Base-by-base conservation (phyloP, 2,888 invertebrate genomes). In the Digitonthophagus gazella region DNA sequence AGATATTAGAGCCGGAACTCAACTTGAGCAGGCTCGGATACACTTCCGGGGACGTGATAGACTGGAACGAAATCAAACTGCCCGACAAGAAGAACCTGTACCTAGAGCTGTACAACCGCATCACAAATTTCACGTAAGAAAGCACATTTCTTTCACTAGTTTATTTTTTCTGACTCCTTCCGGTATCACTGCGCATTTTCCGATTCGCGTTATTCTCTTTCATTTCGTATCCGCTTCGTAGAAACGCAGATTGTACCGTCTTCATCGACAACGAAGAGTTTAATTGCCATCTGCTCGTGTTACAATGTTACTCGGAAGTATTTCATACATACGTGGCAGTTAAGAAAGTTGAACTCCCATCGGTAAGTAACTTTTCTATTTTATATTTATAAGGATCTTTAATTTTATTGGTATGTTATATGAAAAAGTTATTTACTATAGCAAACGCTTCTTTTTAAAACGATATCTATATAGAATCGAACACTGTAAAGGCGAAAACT, bases 1-100 rank as follows among this genome's bases (percentile, higher is more conserved):
- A 82, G 73, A 81, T 83, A 69, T 75, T 83, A 69, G 80, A 81
- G 71, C 83, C 83, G 11, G 86, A 85, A 68, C 82, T 86, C 75
- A 84, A 86, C 74, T 80, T 88, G 65, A 78, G 78, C 44, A 86
- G 87, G 70, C 82, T 89, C 0, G 90, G 90, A 2, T 89, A 89
- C 74, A 84, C 83, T 3, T 75, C 81, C 8, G 83, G 85, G 1
- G 86, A 87, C 65, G 85, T 86, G 0, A 87, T 91, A 67, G 87
- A 88, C 76, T 91, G 91, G 90, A 83, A 85, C 72, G 84, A 85
- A 71, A 84, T 90, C 11, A 84, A 85, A 66, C 79, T 90, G 56
- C 91, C 90, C 0, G 88, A 88, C 75, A 91, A 91, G 80, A 87
- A 86, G 73, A 90, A 91, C 78, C 79, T 91, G 44, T 89, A 88